Evolutionary conservation across 2,797 vertebrate species (phyloP).

Genomic region (Catamblyrhynchus diadema): DNA sequence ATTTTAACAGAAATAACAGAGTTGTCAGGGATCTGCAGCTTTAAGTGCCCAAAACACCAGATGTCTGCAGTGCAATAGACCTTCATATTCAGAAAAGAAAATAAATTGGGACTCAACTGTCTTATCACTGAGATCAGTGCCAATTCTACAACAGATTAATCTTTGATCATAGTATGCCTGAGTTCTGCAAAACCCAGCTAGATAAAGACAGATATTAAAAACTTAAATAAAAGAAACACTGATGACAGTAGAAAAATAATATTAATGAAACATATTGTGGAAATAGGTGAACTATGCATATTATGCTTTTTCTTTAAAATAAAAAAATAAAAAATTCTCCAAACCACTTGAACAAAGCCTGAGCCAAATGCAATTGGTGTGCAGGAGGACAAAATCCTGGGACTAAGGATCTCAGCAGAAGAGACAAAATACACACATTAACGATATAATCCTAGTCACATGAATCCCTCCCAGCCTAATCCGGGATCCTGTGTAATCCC

Average conservation of each 20-base stretch:
- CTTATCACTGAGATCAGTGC: conserved; percentile 4
- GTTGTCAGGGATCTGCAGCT: conserved; percentile 58
- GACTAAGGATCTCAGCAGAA: background rate
- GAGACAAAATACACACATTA: background rate
- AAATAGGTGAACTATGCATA: background rate
- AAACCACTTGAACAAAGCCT: background rate
- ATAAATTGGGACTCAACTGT: conserved; percentile 70
- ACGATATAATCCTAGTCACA: background rate
- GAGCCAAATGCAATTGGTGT: background rate
- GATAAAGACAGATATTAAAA: background rate
- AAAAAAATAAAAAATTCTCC: background rate
- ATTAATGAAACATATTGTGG: background rate
- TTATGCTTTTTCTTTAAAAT: background rate
- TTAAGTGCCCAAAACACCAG: conserved; percentile 76
- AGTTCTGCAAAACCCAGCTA: background rate
- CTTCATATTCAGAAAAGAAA: conserved; percentile 77
- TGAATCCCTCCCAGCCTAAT: background rate
- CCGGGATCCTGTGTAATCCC: background rate
- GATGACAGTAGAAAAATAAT: background rate
- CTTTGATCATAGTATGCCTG: background rate
- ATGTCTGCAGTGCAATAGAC: conserved; percentile 81
- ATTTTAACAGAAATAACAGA: conserved; percentile 82
- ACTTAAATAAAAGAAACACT: background rate
- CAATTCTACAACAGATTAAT: background rate
- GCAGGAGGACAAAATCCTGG: background rate